Percentiles rank a stretch among this genome's conserved stretches.
Conservation (phyloP, 2,797 vertebrate species). For the Brotula barbata region DNA sequence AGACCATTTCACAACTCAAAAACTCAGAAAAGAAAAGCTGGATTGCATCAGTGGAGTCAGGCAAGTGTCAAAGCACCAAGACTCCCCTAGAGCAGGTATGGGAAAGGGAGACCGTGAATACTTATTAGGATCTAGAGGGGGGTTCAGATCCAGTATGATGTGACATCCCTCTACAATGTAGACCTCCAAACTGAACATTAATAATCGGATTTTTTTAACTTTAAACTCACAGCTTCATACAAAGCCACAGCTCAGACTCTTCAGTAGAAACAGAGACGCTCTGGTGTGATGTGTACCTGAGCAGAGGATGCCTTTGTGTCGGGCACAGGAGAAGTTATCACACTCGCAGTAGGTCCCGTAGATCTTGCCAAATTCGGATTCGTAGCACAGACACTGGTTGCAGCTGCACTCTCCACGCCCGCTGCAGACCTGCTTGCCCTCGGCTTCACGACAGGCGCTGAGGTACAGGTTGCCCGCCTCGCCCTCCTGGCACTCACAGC, state of each 20-base stretch:
- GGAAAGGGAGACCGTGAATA: slow-evolving; percentile 2
- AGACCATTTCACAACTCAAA: slow-evolving; percentile 1
- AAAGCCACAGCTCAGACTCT: neutral
- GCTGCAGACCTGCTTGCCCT: slow-evolving; percentile 92
- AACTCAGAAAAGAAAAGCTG: neutral
- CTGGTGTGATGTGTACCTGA: slow-evolving; percentile 82
- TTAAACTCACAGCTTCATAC: neutral
- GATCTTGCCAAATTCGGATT: slow-evolving; percentile 97
- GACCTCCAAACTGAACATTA: too few relatives aligned
- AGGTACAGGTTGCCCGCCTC: slow-evolving; percentile 78
- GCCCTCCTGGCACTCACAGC: slow-evolving; percentile 92
- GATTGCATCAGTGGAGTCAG: neutral
- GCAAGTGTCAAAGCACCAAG: slow-evolving; percentile 15
- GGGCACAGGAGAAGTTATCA: slow-evolving; percentile 95
- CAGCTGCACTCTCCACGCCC: slow-evolving; percentile 96
- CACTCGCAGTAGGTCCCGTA: slow-evolving; percentile 98
- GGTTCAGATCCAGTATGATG: neutral
- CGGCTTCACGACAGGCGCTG: slow-evolving; percentile 88
- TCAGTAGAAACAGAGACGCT: neutral
- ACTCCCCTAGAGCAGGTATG: slow-evolving; percentile 54
- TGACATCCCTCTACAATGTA: too few relatives aligned
- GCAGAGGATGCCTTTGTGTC: slow-evolving; percentile 95
- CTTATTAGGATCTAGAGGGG: slow-evolving; percentile 16
- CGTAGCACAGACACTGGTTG: slow-evolving; percentile 93
- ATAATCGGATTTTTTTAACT: neutral